Base-by-base conservation (phyloP, 2,113 vertebrate genomes). In the Scytalopus superciliaris region DNA sequence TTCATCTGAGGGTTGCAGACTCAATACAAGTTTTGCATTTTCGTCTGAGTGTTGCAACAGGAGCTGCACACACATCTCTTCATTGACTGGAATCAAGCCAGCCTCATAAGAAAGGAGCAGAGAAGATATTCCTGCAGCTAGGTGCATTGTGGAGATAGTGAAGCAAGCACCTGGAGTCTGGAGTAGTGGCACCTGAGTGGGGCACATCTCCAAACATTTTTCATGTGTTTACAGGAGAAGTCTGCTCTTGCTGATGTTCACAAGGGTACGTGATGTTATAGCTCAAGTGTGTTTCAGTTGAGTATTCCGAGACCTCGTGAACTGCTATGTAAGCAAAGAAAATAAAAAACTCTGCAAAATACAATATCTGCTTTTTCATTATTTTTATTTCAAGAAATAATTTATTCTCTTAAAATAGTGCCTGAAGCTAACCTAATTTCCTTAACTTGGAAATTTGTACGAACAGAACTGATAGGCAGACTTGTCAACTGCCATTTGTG, bases 241-340 rank as follows among this genome's bases (percentile, higher is more conserved):
- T 35, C 49, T 89, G 10, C 19, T 62, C 9, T 55, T 84, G 60
- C 30, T 59, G 33, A 50, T 55, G 35, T 39, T 59, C 52, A 75
- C 19, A 67, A 66, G 39, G 9, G 12, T 74, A 55, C 0, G 0
- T 24, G 25, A 53, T 39, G 4, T 35, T 31, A 40, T 5, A 64
- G 28, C 28, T 66, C 70, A 50, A 19, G 9, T 69, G 14, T 42
- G 21, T 68, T 56, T 85, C 63, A 64, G 49, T 75, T 69, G 82
- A 63, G 33, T 12, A 18, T 73, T 76, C 44, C 64, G 44, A 89
- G 62, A 79, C 72, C 8, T 47, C 62, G 17, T 28, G 18, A 89
- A 60, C 16, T 60, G 19, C 82, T 52, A n/a, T 9, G 50, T n/a
- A 84, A 78, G 49, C 35, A 49, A 4, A 42, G 35, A 89, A 92